Base-by-base conservation (phyloP, 2,797 vertebrate species). In the Pseudomugil gertrudae region DNA sequence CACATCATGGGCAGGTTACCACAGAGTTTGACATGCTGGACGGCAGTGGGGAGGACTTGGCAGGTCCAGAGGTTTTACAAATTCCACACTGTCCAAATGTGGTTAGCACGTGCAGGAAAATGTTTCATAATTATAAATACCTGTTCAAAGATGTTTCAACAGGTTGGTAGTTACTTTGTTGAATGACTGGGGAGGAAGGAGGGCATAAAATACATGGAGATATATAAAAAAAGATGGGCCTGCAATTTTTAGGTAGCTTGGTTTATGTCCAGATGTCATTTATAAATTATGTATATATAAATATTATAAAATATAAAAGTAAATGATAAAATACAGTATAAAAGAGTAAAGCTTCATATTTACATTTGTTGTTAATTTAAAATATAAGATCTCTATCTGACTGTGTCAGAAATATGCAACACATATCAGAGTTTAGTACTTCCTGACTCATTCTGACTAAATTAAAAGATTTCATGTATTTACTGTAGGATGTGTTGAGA, bases 31-130 rank as follows among this genome's bases (percentile, higher is more conserved):
- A 88, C 76, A 62, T 76, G 76, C 84, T 85, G 70, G 80, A 83
- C 84, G 85, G 74, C 59, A 64, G 76, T 76, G 72, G 69, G 80
- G 67, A 88, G 78, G 68, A 75, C 80, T 83, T 89, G 82, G 81
- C 83, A 79, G 74, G 59, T 80, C 43, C 58, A 56, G 74, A 77
- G 78, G 57, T 78, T 86, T 81, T 60, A 83, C 67, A 78, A 74
- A 91, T 82, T 80, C 80, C 76, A 78, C 78, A 83, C 73, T 78
- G 76, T 84, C 84, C 81, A 83, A 81, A 82, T 85, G 84, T 86
- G 85, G 88, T 87, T 73, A 61, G 62, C 63, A 74, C 74, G 70
- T 72, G 66, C 47, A 83, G 70, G 71, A 75, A 78, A 76, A 84
- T 55, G 24, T 74, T 85, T 67, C 62, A 77, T 66, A 55, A 72